Evolutionary conservation across 2,113 vertebrate genomes (phyloP).

Genomic region (Nycticebus coucang): DNA sequence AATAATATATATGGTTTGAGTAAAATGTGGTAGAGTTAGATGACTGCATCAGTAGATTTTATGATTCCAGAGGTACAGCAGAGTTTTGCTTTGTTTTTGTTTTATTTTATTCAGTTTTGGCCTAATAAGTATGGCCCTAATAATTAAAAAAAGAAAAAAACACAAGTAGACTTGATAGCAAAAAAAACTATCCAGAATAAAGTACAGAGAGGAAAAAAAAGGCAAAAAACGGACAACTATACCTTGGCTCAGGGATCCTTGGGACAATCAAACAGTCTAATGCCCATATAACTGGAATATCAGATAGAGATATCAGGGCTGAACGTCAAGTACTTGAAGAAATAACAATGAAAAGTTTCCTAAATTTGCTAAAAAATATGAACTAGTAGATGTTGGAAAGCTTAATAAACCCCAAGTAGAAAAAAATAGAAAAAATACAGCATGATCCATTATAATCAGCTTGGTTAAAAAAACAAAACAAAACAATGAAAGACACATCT

Average conservation of each 20-base stretch:
- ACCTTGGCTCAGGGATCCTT: neutral
- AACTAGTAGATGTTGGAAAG: neutral
- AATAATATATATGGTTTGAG: neutral
- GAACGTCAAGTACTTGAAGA: neutral
- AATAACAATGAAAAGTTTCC: neutral
- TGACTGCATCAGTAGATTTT: neutral
- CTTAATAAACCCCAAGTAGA: neutral
- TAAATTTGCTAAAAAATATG: neutral
- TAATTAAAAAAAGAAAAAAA: neutral
- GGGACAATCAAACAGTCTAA: neutral
- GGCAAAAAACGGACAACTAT: neutral
- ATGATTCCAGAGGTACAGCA: neutral
- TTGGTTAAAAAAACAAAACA: neutral
- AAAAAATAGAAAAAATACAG: neutral
- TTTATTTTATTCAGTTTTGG: neutral
- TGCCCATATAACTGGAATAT: neutral
- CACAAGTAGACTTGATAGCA: neutral
- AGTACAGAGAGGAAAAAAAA: neutral
- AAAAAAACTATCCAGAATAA: neutral
- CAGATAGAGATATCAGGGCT: neutral
- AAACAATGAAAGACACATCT: neutral
- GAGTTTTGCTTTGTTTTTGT: neutral
- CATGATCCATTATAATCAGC: neutral
- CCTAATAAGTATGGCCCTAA: neutral
- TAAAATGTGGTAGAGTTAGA: neutral